phyloP scores from a whole-genome alignment of 2,113 vertebrate genomes.

The Pachypanchax playfairii region DNA sequence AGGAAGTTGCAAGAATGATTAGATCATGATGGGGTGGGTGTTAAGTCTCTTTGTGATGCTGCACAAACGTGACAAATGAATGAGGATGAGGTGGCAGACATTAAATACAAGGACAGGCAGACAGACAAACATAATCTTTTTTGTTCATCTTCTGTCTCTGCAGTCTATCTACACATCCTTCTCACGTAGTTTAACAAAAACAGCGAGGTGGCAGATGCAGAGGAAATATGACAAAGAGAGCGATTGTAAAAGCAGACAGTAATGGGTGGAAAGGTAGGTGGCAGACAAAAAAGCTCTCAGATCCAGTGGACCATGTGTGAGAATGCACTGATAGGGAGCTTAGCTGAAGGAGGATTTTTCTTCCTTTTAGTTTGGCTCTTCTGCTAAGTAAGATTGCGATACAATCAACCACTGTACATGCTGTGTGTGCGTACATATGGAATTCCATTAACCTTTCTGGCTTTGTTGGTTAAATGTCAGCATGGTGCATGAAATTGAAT shows the following conservation, averaged over 20 bases:
- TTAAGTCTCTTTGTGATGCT: constrained; percentile 34
- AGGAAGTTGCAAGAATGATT: constrained; percentile 31
- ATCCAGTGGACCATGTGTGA: constrained; percentile 44
- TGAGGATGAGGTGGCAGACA: constrained; percentile 24
- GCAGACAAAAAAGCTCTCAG: constrained; percentile 37
- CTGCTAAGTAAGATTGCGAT: constrained; percentile 66
- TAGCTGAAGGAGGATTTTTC: constrained; percentile 64
- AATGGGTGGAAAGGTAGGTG: constrained; percentile 36
- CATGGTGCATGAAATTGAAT: constrained; percentile 75
- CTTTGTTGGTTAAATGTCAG: constrained; percentile 77
- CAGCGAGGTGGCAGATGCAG: constrained; percentile 9
- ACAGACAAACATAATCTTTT: constrained; percentile 41
- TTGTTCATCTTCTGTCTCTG: too few relatives aligned
- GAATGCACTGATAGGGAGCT: constrained; percentile 59
- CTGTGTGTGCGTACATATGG: constrained; percentile 65
- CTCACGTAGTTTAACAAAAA: constrained; percentile 4
- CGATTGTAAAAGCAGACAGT: constrained; percentile 27
- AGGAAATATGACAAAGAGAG: constrained; percentile 22
- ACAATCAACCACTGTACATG: constrained; percentile 65
- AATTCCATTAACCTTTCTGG: constrained; percentile 77
- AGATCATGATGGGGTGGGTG: constrained; percentile 34
- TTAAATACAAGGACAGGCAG: constrained; percentile 40
- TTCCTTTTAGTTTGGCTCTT: constrained; percentile 58
- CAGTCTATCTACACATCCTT: too few relatives aligned
- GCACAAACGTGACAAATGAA: constrained; percentile 46